Conservation (phyloP, 2,797 vertebrate genomes). For the Peromyscus eremicus region DNA sequence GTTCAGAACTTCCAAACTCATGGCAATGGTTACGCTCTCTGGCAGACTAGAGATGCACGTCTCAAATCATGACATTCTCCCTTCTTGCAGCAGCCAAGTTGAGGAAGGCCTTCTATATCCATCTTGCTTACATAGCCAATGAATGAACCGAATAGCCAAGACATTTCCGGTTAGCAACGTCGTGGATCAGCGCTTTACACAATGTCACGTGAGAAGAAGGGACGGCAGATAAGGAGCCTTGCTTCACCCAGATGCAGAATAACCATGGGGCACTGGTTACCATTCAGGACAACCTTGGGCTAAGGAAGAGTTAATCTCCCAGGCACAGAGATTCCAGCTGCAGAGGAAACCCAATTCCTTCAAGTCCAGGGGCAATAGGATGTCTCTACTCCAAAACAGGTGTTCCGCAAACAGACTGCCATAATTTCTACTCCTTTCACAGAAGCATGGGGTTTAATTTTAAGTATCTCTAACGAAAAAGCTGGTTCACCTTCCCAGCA, state of each 20-base stretch:
- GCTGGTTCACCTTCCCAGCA: neutral
- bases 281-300: neutral
- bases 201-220: neutral
- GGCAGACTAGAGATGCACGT: neutral
- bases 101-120: neutral
- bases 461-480: neutral
- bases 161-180: neutral
- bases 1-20: neutral
- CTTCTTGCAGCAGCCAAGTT: neutral
- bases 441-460: neutral
- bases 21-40: neutral
- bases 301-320: neutral
- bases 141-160: neutral
- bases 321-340: neutral
- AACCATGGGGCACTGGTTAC: neutral
- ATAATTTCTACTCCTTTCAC: neutral
- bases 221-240: neutral
- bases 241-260: neutral
- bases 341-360: constrained; percentile 26
- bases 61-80: neutral
- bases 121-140: neutral
- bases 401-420: constrained; percentile 29
- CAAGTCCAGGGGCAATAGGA: neutral
- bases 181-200: neutral
- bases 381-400: neutral